Conservation (phyloP, 2,888 invertebrate genomes). For the Alentia gelatinosa region DNA sequence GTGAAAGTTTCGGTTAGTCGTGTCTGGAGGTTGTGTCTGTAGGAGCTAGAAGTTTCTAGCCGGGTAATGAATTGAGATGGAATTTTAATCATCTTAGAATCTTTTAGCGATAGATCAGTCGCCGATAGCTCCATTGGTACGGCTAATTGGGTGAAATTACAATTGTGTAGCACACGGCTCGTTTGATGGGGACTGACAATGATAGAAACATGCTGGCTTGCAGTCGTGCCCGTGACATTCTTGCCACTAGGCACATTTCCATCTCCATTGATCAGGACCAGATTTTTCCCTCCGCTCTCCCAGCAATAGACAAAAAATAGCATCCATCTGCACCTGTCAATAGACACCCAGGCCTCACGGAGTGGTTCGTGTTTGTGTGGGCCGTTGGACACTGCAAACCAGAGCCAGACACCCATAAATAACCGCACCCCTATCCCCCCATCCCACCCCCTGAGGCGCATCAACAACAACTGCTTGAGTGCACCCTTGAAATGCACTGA, state of each 20-base stretch:
- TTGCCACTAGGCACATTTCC: background rate
- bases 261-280: background rate
- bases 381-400: background rate
- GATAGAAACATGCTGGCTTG: background rate
- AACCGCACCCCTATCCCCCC: background rate
- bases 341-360: background rate
- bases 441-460: background rate
- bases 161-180: background rate
- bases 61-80: background rate
- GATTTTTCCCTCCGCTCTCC: background rate
- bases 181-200: background rate
- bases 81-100: conserved; percentile 2
- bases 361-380: background rate
- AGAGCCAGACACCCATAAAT: background rate
- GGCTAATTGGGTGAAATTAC: conserved; percentile 26
- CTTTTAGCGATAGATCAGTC: background rate
- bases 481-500: background rate
- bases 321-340: background rate
- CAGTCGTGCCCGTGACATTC: background rate
- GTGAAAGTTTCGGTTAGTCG: background rate
- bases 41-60: background rate
- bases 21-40: background rate
- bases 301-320: background rate
- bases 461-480: background rate
- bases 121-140: background rate